These are phyloP conservation scores for Rhopalosiphum nymphaeae DNA, from an alignment of 2,888 invertebrate genomes.

Conservation along the genomic window DNA sequence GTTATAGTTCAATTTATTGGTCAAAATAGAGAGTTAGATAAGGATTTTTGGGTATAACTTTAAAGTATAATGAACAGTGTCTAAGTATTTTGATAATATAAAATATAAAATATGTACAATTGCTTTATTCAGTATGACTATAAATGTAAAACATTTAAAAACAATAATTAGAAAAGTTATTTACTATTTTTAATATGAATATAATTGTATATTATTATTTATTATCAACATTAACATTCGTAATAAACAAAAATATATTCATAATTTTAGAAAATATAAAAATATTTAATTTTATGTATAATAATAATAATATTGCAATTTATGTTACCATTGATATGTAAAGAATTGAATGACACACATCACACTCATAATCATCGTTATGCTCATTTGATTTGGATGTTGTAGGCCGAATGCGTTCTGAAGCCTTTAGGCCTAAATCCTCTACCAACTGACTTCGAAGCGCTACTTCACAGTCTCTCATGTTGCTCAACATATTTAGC, in stretches of 20 bases:
- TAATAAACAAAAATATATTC: background rate
- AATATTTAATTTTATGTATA: background rate
- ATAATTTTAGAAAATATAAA: background rate
- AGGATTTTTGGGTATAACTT: background rate
- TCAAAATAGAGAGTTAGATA: too few relatives aligned
- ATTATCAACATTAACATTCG: background rate
- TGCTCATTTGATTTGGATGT: constrained; percentile 72
- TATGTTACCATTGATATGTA: constrained; percentile 83
- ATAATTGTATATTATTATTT: too few relatives aligned
- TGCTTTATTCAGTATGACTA: background rate
- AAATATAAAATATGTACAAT: background rate
- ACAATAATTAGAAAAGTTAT: background rate
- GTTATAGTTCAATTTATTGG: too few relatives aligned
- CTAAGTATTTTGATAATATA: background rate
- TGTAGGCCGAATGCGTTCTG: constrained; percentile 76
- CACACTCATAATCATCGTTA: constrained; percentile 83
- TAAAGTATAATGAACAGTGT: background rate
- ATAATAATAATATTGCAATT: background rate
- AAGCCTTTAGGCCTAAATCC: constrained; percentile 75
- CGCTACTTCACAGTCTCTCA: constrained; percentile 77
- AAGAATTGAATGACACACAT: constrained; percentile 84
- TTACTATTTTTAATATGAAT: too few relatives aligned
- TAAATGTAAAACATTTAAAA: background rate
- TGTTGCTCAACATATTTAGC: constrained; percentile 75
- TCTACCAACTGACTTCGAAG: constrained; percentile 76